Percentiles rank a stretch among this genome's conserved stretches.
Evolutionary conservation across 2,113 vertebrate genomes (phyloP).

Genomic region (Romanogobio albipinnatus): DNA sequence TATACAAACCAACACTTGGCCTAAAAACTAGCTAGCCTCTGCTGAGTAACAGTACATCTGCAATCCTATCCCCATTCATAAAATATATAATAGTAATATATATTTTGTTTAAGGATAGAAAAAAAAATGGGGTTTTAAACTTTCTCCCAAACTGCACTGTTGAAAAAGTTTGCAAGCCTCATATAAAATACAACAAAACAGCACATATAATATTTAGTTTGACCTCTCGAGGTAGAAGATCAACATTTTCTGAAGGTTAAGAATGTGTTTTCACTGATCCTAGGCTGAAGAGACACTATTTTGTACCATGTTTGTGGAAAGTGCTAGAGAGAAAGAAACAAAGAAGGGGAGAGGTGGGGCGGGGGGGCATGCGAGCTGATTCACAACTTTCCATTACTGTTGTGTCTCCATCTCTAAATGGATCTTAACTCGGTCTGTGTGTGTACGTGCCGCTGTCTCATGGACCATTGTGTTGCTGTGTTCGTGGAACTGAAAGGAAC

Average conservation of each 20-base stretch:
- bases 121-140: background rate
- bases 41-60: background rate
- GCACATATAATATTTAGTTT: conserved; percentile 15
- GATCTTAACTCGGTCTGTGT: conserved; percentile 43
- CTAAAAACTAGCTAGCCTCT: background rate
- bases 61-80: background rate
- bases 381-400: conserved; percentile 23
- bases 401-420: conserved; percentile 41
- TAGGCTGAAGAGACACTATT: background rate
- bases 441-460: conserved; percentile 41
- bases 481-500: conserved; percentile 57
- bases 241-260: conserved; percentile 7
- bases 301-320: background rate
- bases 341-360: background rate
- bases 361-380: background rate
- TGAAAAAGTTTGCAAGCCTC: conserved; percentile 8
- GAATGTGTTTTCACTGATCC: background rate
- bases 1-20: background rate
- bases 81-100: background rate
- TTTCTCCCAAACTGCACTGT: background rate
- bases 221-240: background rate
- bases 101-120: background rate
- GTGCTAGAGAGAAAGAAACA: background rate
- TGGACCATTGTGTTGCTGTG: conserved; percentile 50
- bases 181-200: conserved; percentile 22